Evolutionary conservation across 2,113 vertebrate species (phyloP), one percentile per base, ranked within the genome.

Genomic region (Trematocara zebra): DNA sequence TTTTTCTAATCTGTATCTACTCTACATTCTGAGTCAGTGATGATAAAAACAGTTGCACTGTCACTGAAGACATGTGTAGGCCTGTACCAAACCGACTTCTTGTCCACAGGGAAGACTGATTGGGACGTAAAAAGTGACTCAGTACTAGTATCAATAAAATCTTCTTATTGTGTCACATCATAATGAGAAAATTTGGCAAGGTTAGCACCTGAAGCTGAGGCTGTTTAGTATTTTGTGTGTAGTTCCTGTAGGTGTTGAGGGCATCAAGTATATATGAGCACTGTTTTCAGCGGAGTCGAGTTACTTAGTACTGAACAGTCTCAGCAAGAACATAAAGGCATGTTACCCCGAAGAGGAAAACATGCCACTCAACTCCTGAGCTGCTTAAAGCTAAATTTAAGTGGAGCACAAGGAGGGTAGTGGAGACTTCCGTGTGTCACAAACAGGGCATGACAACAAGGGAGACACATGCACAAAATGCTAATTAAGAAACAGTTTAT

Each of bases 381-480:
- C 69, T 74, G 42, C 42, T 47, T 28, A 11, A 18, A 74, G 69
- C 23, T 49, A 28, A 74, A 74, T 47, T 74, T 44, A 72, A 72
- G 67, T 28, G 23, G 15, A 74, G 0, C 0, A 28, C 1, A 74
- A 74, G 20, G 69, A 61, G 42, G 15, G 12, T 28, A 11, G 14
- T 0, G 23, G 42, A 74, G 23, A 28, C 42, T 49, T 18, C 8
- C 1, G 1, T 5, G 40, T 72, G 67, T 28, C 23, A 72, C 40
- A 69, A 69, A 69, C 12, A 42, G n/a, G 20, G 20, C 40, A 44
- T 44, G 35, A 23, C 64, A 69, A 23, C 64, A 42, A 42, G 64
- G 64, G 35, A 69, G n/a, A 42, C 20, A 14, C 11, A 23, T 2
- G 7, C 37, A 44, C n/a, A 15, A 72, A 72, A 72, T 26, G 37